Evolutionary conservation across 2,113 vertebrate genomes (phyloP).

Genomic region (Todiramphus saurophagus): DNA sequence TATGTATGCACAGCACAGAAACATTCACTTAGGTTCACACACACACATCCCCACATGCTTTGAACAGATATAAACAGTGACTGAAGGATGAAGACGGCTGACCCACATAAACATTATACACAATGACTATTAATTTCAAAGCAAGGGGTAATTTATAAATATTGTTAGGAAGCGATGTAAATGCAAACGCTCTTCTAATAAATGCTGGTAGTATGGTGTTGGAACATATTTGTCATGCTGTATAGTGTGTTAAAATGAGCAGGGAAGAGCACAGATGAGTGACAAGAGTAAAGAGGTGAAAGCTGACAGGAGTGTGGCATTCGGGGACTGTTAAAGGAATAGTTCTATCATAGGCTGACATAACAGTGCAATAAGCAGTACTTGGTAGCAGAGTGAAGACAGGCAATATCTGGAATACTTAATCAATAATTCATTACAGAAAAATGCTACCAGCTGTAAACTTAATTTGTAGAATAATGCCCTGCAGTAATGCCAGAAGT

Average conservation of each 20-base stretch:
- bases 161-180: constrained; percentile 28
- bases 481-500: not conserved
- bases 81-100: constrained; percentile 7
- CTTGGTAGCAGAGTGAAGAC: not conserved
- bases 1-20: constrained; percentile 13
- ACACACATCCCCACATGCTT: constrained; percentile 47
- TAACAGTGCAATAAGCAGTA: constrained; percentile 25
- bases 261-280: not conserved
- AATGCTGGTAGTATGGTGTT: not conserved
- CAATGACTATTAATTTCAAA: constrained; percentile 30
- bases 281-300: constrained; percentile 48
- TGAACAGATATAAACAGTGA: constrained; percentile 14
- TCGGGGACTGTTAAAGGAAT: not conserved
- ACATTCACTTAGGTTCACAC: not conserved
- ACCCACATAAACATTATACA: constrained; percentile 7
- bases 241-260: not conserved
- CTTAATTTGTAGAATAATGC: constrained; percentile 48
- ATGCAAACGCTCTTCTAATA: constrained; percentile 38
- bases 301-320: not conserved
- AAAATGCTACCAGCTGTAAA: constrained; percentile 53
- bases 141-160: constrained; percentile 15
- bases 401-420: constrained; percentile 56
- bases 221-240: not conserved
- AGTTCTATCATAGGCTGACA: not conserved
- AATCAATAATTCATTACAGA: constrained; percentile 65